Base-by-base conservation (phyloP, 2,797 vertebrate genomes). In the Sphaeramia orbicularis region DNA sequence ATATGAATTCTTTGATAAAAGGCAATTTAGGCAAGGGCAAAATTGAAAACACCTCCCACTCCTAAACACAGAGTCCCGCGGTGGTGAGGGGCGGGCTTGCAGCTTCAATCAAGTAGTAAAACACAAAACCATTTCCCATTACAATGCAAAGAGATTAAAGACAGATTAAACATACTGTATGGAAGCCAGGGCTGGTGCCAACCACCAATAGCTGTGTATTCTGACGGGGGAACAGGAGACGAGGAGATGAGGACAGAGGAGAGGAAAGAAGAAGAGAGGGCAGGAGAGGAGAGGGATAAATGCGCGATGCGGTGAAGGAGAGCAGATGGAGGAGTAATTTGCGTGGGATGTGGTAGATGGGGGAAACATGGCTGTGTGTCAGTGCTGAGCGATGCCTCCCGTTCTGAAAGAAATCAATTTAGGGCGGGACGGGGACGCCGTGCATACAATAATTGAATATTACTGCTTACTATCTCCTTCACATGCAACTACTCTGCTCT, bases 281-380 rank as follows among this genome's bases (percentile, higher is more conserved):
- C 62, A 60, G 52, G 65, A 27, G 78, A 84, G 71, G 71, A 74
- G 79, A 76, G 80, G 86, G 82, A 85, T 72, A 78, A 72, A 70
- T 45, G 77, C 48, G 16, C 18, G 61, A 62, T 50, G 84, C 61
- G 53, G 84, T 75, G 85, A 90, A 86, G 88, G 86, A 91, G 86
- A 93, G 93, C 93, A 94, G 93, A 94, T 94, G 94, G 94, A 90
- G 90, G 93, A 93, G 93, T 95, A 93, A 95, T 95, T 94, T 94
- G 93, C 91, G 91, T 90, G 90, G 92, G 93, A 93, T 93, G 93
- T 92, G 87, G 88, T 90, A 89, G 91, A 94, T 91, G 87, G 89
- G 81, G 87, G 89, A 89, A 92, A 93, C 93, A 95, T 93, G 91
- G 89, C 91, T 76, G 88, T 75, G 86, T 93, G 93, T 94, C 93